Conservation (phyloP, 2,797 vertebrate genomes). For the Pogoniulus pusillus region DNA sequence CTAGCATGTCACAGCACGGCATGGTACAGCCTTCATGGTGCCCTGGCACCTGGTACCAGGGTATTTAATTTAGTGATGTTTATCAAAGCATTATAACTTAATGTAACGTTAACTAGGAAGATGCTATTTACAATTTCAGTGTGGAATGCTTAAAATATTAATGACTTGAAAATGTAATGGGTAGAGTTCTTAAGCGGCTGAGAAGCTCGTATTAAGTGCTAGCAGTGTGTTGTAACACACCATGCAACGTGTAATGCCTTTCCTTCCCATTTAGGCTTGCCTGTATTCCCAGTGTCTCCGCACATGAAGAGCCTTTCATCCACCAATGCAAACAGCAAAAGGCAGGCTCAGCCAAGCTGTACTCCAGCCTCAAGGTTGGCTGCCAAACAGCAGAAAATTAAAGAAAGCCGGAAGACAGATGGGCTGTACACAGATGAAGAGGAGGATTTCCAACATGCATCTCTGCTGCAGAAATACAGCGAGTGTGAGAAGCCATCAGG, state of each 20-base stretch:
- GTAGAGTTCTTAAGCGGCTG: constrained; percentile 73
- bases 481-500: constrained; percentile 97
- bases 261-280: constrained; percentile 80
- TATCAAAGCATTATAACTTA: background rate
- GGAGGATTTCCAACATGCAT: constrained; percentile 80
- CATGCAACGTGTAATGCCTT: constrained; percentile 75
- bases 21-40: accelerated
- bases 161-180: constrained; percentile 74
- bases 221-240: constrained; percentile 64
- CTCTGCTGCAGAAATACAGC: constrained; percentile 87
- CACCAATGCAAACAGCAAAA: constrained; percentile 84
- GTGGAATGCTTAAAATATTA: constrained; percentile 74
- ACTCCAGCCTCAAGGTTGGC: constrained; percentile 85
- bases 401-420: constrained; percentile 90
- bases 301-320: constrained; percentile 81
- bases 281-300: constrained; percentile 79
- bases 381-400: constrained; percentile 88
- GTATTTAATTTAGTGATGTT: background rate
- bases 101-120: background rate
- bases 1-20: background rate
- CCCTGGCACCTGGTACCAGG: background rate
- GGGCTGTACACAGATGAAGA: constrained; percentile 81
- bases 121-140: constrained; percentile 62
- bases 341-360: constrained; percentile 82
- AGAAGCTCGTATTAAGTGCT: constrained; percentile 72